These are phyloP conservation scores for Sebastes kiyomatsui DNA, from an alignment of 2,797 vertebrate species.

Conservation along the genomic window DNA sequence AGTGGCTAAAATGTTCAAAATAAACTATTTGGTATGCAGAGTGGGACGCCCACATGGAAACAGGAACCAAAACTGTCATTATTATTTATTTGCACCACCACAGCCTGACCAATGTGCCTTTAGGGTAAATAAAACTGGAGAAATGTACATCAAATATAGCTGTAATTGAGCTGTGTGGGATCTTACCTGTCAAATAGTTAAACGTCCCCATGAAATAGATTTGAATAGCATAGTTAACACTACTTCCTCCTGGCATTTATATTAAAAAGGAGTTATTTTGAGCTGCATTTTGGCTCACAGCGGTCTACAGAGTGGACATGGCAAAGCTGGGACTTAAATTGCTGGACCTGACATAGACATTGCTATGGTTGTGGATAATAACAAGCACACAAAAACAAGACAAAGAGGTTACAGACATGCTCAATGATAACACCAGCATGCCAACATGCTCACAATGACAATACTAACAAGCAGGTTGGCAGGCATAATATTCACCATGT, in stretches of 20 bases:
- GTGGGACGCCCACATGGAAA: not conserved
- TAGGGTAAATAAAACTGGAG: conserved; percentile 5
- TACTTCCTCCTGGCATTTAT: not conserved
- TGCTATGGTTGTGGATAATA: not conserved
- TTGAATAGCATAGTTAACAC: not conserved
- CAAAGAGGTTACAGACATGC: not conserved
- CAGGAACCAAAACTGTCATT: conserved; percentile 5
- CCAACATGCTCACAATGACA: not conserved
- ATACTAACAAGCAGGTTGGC: not conserved
- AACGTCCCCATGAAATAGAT: conserved; percentile 15
- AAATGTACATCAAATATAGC: conserved; percentile 1
- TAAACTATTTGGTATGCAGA: conserved; percentile 32
- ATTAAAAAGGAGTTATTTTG: not conserved
- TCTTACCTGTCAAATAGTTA: conserved; percentile 1
- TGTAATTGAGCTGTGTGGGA: conserved; percentile 15
- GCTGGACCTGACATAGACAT: not conserved
- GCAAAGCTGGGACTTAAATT: not conserved
- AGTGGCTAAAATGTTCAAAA: not conserved
- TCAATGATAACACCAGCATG: not conserved
- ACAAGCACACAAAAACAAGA: not conserved
- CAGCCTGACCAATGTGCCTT: conserved; percentile 10
- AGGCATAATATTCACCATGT: too few relatives aligned
- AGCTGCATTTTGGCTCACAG: not conserved
- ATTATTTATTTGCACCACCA: conserved; percentile 18
- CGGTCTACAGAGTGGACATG: not conserved